phyloP scores from a whole-genome alignment of 2,888 invertebrate species.

The Orchesellides sinensis region DNA sequence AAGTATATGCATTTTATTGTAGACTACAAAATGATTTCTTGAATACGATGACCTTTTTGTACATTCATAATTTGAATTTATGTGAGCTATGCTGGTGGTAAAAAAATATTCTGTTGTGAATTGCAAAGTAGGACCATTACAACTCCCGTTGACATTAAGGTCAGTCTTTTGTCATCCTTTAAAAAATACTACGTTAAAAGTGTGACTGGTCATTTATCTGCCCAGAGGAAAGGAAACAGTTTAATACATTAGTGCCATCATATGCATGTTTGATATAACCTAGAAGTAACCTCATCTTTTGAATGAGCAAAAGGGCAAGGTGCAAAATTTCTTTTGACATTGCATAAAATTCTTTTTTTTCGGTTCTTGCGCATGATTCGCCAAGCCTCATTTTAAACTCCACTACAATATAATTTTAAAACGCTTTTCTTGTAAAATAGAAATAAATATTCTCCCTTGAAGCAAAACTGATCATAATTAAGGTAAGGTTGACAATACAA shows the following conservation, averaged over 20 bases:
- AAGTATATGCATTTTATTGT: neutral
- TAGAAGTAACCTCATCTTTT: neutral
- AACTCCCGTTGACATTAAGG: slow-evolving; percentile 23
- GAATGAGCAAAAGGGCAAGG: neutral
- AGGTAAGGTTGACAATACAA: slow-evolving; percentile 30
- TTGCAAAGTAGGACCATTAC: slow-evolving; percentile 11
- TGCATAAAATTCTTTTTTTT: neutral
- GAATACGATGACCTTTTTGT: slow-evolving; percentile 39
- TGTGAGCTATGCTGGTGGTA: slow-evolving; percentile 32
- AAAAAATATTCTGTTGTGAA: slow-evolving; percentile 23
- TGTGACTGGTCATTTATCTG: slow-evolving; percentile 29
- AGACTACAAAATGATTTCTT: neutral
- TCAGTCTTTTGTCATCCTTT: slow-evolving; percentile 35
- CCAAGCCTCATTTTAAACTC: slow-evolving; percentile 15
- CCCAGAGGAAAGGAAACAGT: neutral
- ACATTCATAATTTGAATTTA: slow-evolving; percentile 37
- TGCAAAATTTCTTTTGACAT: neutral
- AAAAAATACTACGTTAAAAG: slow-evolving; percentile 11
- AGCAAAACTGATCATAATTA: slow-evolving; percentile 56
- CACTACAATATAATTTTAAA: neutral
- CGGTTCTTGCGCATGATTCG: neutral
- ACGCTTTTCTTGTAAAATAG: slow-evolving; percentile 15
- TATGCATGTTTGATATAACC: slow-evolving; percentile 1
- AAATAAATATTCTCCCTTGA: slow-evolving; percentile 38
- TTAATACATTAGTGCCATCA: neutral